A percentile compares a stretch with the other conserved stretches of the same genome.
These are phyloP conservation scores for Vombatus ursinus DNA, from an alignment of 2,113 vertebrate genomes.

Conservation along the genomic window DNA sequence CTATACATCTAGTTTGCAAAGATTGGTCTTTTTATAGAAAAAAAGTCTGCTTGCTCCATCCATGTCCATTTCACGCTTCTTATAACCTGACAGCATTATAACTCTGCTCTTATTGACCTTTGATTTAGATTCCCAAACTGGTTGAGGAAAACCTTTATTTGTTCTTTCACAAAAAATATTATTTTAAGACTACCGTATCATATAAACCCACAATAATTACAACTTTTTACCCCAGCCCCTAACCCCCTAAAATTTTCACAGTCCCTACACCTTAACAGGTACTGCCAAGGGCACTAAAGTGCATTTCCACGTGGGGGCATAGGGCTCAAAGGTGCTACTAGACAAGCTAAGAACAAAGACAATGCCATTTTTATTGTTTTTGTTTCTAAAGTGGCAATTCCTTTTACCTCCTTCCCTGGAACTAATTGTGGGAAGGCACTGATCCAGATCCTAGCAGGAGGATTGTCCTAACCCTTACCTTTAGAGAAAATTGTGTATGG, in stretches of 20 bases:
- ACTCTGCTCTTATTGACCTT: constrained; percentile 60
- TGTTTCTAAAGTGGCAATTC: constrained; percentile 66
- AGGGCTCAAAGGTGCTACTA: constrained; percentile 82
- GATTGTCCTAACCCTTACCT: constrained; percentile 84
- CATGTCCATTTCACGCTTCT: constrained; percentile 44
- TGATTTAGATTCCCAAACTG: constrained; percentile 67
- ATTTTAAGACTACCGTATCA: constrained; percentile 57
- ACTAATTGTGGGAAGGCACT: constrained; percentile 71
- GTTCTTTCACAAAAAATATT: constrained; percentile 61
- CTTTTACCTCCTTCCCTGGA: constrained; percentile 72
- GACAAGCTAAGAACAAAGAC: constrained; percentile 77
- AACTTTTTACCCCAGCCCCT: constrained; percentile 46
- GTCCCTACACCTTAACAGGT: constrained; percentile 77
- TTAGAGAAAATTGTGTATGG: constrained; percentile 75
- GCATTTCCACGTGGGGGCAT: constrained; percentile 76
- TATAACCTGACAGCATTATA: constrained; percentile 66
- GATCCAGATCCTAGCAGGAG: constrained; percentile 70
- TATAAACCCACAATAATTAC: constrained; percentile 67
- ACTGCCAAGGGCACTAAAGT: constrained; percentile 85
- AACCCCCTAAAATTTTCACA: constrained; percentile 73
- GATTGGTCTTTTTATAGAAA: constrained; percentile 56
- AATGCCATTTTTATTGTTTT: constrained; percentile 67
- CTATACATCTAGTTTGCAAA: constrained; percentile 57
- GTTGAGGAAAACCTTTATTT: constrained; percentile 60
- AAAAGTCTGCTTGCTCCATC: constrained; percentile 55